A percentile compares a stretch with the other conserved stretches of the same genome.
phyloP scores from a whole-genome alignment of 1,140 invertebrate genomes.

The Neodiprion fabricii region DNA sequence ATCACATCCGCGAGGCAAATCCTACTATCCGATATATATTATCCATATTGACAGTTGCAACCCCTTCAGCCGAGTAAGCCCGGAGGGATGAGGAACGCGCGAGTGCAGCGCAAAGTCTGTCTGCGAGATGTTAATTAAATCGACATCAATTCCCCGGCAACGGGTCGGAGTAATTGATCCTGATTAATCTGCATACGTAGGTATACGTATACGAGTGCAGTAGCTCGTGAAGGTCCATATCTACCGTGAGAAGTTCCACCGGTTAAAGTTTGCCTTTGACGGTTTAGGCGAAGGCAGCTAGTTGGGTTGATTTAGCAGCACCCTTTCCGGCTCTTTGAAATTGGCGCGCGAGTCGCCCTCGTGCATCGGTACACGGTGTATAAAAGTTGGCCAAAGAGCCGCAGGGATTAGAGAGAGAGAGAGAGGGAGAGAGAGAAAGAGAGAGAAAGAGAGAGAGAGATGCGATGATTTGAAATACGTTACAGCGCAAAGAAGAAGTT shows the following conservation, averaged over 20 bases:
- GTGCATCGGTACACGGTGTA: not conserved
- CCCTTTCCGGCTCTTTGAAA: not conserved
- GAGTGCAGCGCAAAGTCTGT: not conserved
- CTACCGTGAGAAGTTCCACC: not conserved
- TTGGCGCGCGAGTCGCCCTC: not conserved
- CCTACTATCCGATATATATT: too few relatives aligned
- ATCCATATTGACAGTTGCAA: too few relatives aligned
- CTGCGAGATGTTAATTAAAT: conserved; percentile 1
- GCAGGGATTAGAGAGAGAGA: too few relatives aligned
- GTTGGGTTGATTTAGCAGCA: not conserved
- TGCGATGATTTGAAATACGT: too few relatives aligned
- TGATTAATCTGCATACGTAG: not conserved
- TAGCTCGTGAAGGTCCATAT: not conserved
- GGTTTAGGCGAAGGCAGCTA: not conserved
- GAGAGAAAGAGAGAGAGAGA: too few relatives aligned
- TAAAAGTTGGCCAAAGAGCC: too few relatives aligned
- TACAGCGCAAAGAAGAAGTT: too few relatives aligned
- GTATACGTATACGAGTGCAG: not conserved
- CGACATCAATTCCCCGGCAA: not conserved
- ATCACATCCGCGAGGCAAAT: too few relatives aligned
- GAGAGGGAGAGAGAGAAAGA: too few relatives aligned
- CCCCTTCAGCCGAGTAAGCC: too few relatives aligned
- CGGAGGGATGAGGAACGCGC: too few relatives aligned
- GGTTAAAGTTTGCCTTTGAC: not conserved
- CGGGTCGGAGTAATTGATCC: not conserved